Conservation (phyloP, 2,888 invertebrate genomes). For the Thyatira batis region DNA sequence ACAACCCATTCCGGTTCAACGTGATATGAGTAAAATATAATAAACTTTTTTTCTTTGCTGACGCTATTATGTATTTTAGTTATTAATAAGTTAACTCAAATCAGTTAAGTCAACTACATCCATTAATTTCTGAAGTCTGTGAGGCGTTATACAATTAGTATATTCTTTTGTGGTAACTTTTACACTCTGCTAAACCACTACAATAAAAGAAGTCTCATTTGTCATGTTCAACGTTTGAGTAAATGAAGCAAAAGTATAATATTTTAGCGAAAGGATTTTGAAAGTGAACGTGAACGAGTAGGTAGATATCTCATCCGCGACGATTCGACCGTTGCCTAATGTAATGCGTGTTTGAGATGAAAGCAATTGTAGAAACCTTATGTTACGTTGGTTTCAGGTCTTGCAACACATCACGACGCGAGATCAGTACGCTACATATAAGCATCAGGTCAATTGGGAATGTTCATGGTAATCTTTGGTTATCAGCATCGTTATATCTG, state of each 20-base stretch:
- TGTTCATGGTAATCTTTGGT: background rate
- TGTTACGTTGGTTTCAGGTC: slow-evolving; percentile 16
- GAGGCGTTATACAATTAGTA: background rate
- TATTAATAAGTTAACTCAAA: background rate
- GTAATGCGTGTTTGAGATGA: slow-evolving; percentile 43
- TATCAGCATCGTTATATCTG: background rate
- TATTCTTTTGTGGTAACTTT: background rate
- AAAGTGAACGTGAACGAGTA: slow-evolving; percentile 58
- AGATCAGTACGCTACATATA: slow-evolving; percentile 23
- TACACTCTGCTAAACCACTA: background rate
- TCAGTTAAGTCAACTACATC: background rate
- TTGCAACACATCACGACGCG: slow-evolving; percentile 38
- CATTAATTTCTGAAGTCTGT: background rate
- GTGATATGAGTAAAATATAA: background rate
- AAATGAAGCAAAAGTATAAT: slow-evolving; percentile 4
- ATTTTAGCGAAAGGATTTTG: slow-evolving; percentile 57
- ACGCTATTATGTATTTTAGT: background rate
- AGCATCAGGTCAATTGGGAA: background rate
- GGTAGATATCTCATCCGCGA: slow-evolving; percentile 7
- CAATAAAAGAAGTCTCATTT: background rate
- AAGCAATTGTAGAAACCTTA: slow-evolving; percentile 43
- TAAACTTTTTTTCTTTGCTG: background rate
- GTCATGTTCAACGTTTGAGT: background rate
- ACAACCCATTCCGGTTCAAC: too few relatives aligned
- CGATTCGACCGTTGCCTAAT: slow-evolving; percentile 41